phyloP scores from a whole-genome alignment of 1,140 invertebrate species.

The Agraylea sexmaculata region DNA sequence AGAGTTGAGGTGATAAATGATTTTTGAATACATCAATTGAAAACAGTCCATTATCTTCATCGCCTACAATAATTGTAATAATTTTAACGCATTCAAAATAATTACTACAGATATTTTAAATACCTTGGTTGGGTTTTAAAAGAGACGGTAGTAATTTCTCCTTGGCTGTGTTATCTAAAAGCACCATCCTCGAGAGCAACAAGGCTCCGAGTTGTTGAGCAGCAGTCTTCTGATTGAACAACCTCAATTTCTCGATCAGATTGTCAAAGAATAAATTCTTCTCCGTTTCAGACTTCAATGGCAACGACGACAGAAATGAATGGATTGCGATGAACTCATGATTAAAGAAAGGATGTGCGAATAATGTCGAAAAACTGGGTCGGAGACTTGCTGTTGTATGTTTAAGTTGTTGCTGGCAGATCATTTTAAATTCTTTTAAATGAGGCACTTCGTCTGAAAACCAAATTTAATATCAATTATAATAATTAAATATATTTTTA shows the following conservation, averaged over 20 bases:
- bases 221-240: slow-evolving; percentile 63
- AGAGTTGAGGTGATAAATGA: slow-evolving; percentile 56
- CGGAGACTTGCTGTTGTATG: slow-evolving; percentile 44
- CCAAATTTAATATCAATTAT: slow-evolving; percentile 15
- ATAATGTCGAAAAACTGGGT: slow-evolving; percentile 47
- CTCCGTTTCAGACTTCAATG: slow-evolving; percentile 61
- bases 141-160: slow-evolving; percentile 61
- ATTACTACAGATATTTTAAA: too few relatives aligned
- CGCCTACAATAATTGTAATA: too few relatives aligned
- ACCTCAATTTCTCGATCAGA: slow-evolving; percentile 50
- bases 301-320: slow-evolving; percentile 67
- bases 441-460: slow-evolving; percentile 53
- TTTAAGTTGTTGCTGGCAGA: slow-evolving; percentile 52
- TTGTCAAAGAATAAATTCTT: slow-evolving; percentile 64
- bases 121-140: slow-evolving; percentile 22
- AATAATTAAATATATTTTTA: slow-evolving; percentile 9
- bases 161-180: slow-evolving; percentile 67
- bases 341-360: slow-evolving; percentile 64
- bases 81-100: too few relatives aligned
- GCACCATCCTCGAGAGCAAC: slow-evolving; percentile 67
- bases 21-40: slow-evolving; percentile 51
- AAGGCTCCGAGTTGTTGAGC: slow-evolving; percentile 63
- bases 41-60: slow-evolving; percentile 45
- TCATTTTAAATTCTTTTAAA: slow-evolving; percentile 51
- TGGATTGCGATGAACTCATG: slow-evolving; percentile 74